Percentiles rank a stretch among this genome's conserved stretches.
Evolutionary conservation across 2,888 invertebrate species (phyloP).

Genomic region (Ganaspis brasiliensis): DNA sequence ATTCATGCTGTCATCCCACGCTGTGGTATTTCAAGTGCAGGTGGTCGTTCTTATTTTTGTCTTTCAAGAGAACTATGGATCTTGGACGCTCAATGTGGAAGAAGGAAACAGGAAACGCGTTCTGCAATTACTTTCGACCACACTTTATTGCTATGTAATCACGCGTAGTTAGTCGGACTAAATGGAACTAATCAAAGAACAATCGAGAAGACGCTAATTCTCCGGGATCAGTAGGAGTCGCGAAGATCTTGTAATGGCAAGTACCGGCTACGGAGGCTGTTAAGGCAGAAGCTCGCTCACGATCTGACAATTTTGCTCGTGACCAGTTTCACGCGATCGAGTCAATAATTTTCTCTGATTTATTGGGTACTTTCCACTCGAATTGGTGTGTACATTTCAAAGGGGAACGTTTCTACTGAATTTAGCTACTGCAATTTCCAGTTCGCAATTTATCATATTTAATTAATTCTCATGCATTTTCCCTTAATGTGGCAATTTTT

Average conservation of each 20-base stretch:
- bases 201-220: slow-evolving; percentile 64
- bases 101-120: slow-evolving; percentile 28
- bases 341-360: slow-evolving; percentile 37
- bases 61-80: not conserved
- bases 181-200: slow-evolving; percentile 59
- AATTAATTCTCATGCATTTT: slow-evolving; percentile 12
- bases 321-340: slow-evolving; percentile 36
- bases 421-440: not conserved
- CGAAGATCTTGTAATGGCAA: slow-evolving; percentile 21
- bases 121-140: slow-evolving; percentile 60
- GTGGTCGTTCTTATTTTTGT: not conserved
- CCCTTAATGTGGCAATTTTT: slow-evolving; percentile 46
- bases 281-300: slow-evolving; percentile 30
- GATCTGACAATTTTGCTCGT: slow-evolving; percentile 33
- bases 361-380: not conserved
- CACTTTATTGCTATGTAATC: slow-evolving; percentile 60
- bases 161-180: slow-evolving; percentile 54
- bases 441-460: not conserved
- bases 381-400: not conserved
- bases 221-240: slow-evolving; percentile 52
- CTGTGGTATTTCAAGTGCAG: not conserved
- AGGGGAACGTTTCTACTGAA: not conserved
- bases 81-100: not conserved
- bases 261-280: slow-evolving; percentile 8
- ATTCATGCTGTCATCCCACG: slow-evolving; percentile 26